Base-by-base conservation (phyloP, 2,888 invertebrate genomes). In the Tetranychus truncatus region DNA sequence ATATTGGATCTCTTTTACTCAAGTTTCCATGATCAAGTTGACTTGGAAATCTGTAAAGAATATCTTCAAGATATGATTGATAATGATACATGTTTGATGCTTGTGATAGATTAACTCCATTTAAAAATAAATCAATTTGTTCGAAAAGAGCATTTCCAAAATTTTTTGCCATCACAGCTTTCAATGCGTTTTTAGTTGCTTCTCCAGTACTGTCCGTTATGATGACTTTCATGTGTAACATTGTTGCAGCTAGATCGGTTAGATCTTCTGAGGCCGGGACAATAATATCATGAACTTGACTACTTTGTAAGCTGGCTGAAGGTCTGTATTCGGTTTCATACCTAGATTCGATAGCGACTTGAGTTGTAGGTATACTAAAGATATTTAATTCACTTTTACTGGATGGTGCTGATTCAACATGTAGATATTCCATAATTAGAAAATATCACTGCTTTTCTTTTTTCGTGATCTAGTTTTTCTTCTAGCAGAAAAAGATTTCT, bases 261-360 rank as follows among this genome's bases (percentile, higher is more conserved):
- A 67, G 21, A n/a, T 67, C 67, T 18, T 67, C 67, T 21, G 18
- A 18, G 3, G 67, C 15, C 9, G 67, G 67, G 0, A 67, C n/a
- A 11, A n/a, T 9, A 1, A 67, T n/a, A n/a, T 67, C 67, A 18
- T 18, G 8, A n/a, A 9, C n/a, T 67, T 67, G 9, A 18, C 18
- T n/a, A 9, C 8, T 21, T 18, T 67, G 6, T 21, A 67, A 21
- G 3, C 18, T 67, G 3, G 67, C n/a, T 7, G 69, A 45, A 3
- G 72, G 72, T 45, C 72, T n/a, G n/a, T 34, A 72, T 72, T 21
- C 24, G 5, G 5, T 11, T 72, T 72, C 72, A 34, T 45, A 45
- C 2, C 11, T 21, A 45, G 72, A 34, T 18, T 72, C 45, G 9
- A 72, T 21, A 34, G 44, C n/a, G 1, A n/a, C n/a, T 72, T 72